phyloP scores from a whole-genome alignment of 2,113 vertebrate genomes.

The Toxotes chatareus region DNA sequence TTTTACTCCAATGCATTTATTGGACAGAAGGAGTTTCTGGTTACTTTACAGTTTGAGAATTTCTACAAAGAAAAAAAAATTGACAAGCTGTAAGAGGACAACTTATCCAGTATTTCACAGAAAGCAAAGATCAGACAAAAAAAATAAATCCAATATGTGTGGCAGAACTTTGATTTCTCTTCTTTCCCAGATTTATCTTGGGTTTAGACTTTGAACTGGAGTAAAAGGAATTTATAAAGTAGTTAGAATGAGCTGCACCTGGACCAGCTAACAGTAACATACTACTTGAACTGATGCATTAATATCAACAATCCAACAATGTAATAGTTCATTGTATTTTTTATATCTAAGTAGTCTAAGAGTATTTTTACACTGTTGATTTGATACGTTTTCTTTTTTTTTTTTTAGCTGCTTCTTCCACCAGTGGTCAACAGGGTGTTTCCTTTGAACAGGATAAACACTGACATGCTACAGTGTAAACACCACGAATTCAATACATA shows the following conservation, averaged over 20 bases:
- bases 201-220: neutral
- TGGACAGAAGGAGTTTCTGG: too few species aligned
- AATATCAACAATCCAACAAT: neutral
- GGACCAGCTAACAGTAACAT: neutral
- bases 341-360: neutral
- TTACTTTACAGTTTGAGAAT: too few species aligned
- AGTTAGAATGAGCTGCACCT: neutral
- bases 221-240: too few species aligned
- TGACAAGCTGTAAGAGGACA: too few species aligned
- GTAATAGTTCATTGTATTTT: neutral
- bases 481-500: conserved; percentile 6
- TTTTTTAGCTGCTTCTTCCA: neutral
- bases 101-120: too few species aligned
- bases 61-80: too few species aligned
- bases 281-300: neutral
- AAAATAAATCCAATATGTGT: too few species aligned
- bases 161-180: neutral
- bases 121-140: too few species aligned
- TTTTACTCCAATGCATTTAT: too few species aligned
- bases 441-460: neutral
- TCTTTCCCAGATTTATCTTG: neutral
- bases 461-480: neutral
- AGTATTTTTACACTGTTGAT: neutral
- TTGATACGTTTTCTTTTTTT: neutral
- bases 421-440: neutral